These are phyloP conservation scores for Brachionus sp. DNA, from an alignment of 1,140 invertebrate species.

Conservation along the genomic window DNA sequence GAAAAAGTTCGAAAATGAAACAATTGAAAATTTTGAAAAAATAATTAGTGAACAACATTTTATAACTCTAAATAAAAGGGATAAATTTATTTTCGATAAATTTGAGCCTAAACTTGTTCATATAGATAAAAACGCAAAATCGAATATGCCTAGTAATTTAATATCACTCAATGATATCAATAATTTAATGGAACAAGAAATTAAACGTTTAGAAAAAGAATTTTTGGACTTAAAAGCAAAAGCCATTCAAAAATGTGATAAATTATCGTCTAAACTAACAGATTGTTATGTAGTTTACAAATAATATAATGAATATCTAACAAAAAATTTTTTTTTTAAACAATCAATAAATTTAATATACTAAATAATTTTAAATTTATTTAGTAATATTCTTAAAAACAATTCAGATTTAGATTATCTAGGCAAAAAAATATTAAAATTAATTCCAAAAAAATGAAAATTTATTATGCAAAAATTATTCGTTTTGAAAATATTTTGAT, in stretches of 20 bases:
- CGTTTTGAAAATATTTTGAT: background rate
- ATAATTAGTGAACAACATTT: background rate
- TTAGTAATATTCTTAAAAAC: background rate
- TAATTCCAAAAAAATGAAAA: slow-evolving; percentile 21
- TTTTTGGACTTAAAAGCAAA: background rate
- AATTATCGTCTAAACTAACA: background rate
- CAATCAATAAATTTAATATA: too few relatives aligned
- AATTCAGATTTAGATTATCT: background rate
- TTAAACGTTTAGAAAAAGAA: background rate
- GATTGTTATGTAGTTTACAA: slow-evolving; percentile 22
- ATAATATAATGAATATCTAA: background rate
- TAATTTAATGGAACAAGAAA: background rate
- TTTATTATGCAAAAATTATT: slow-evolving; percentile 33
- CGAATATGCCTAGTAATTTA: background rate
- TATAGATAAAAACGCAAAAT: background rate
- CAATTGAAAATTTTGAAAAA: background rate
- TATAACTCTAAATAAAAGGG: background rate
- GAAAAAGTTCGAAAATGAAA: slow-evolving; percentile 4
- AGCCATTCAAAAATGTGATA: background rate
- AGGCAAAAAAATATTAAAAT: background rate
- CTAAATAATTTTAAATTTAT: background rate
- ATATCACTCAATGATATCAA: background rate
- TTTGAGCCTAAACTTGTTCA: background rate
- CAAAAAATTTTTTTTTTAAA: background rate
- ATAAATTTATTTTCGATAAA: background rate